A percentile compares a stretch with the other conserved stretches of the same genome.
Evolutionary conservation across 2,888 invertebrate species (phyloP).

Genomic region (Toxonevra muliebris): DNA sequence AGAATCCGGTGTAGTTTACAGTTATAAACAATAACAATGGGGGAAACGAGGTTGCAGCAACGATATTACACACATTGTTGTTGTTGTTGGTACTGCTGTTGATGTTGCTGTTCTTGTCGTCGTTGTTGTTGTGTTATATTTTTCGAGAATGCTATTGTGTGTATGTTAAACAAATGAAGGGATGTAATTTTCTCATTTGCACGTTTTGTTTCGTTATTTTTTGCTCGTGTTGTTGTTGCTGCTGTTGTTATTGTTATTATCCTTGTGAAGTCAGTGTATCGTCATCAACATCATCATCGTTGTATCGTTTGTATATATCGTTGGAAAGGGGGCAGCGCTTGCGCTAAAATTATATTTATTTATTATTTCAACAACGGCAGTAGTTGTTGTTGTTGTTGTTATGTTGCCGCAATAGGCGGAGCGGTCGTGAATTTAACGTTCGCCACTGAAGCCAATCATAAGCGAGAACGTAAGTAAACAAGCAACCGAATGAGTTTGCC

Average conservation of each 20-base stretch:
- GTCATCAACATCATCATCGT: slow-evolving; percentile 11
- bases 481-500: slow-evolving; percentile 20
- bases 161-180: slow-evolving; percentile 60
- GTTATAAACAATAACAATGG: slow-evolving; percentile 42
- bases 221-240: slow-evolving; percentile 27
- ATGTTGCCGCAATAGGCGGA: slow-evolving; percentile 33
- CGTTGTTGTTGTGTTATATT: slow-evolving; percentile 38
- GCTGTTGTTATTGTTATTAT: no score
- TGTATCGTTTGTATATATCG: slow-evolving; percentile 9
- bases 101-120: slow-evolving; percentile 32
- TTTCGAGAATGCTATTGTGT: slow-evolving; percentile 18
- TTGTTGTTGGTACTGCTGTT: slow-evolving; percentile 26
- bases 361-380: slow-evolving; percentile 54
- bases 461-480: slow-evolving; percentile 44
- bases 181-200: slow-evolving; percentile 59
- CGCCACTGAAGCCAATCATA: slow-evolving; percentile 56
- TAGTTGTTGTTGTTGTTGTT: slow-evolving; percentile 28
- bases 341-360: slow-evolving; percentile 65
- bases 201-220: slow-evolving; percentile 40
- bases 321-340: slow-evolving; percentile 55
- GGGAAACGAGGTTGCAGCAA: slow-evolving; percentile 46
- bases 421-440: slow-evolving; percentile 33
- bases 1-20: slow-evolving; percentile 38
- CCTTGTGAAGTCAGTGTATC: slow-evolving; percentile 23
- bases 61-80: slow-evolving; percentile 11